Evolutionary conservation across 2,797 vertebrate genomes (phyloP).

Genomic region (Schizothorax lantsangensis): DNA sequence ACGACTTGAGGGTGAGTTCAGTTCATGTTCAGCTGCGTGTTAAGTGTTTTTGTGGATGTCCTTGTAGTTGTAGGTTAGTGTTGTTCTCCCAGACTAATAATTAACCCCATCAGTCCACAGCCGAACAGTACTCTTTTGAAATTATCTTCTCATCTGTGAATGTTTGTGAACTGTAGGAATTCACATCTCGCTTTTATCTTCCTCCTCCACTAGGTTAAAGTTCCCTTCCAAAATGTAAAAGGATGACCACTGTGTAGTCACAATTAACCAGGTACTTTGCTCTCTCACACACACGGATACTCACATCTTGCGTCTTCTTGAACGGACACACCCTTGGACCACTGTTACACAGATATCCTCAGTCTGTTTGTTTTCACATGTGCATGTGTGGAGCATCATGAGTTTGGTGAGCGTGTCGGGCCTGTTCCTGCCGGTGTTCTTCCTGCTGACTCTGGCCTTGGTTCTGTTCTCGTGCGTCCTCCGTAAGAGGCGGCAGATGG

Average conservation of each 20-base stretch:
- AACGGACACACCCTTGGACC: neutral
- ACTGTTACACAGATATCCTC: neutral
- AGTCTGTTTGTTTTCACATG: constrained; percentile 26
- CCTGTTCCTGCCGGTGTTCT: constrained; percentile 21
- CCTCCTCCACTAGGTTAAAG: neutral
- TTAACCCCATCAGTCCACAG: constrained; percentile 40
- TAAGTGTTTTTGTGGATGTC: neutral
- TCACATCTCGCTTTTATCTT: neutral
- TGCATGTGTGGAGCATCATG: constrained; percentile 54
- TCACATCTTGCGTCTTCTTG: neutral
- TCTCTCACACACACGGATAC: neutral
- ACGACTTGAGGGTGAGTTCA: neutral
- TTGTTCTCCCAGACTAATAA: constrained; percentile 37
- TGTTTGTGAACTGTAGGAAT: neutral
- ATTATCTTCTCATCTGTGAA: constrained; percentile 15
- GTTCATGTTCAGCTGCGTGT: neutral
- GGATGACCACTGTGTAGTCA: constrained; percentile 9
- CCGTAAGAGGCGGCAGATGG: constrained; percentile 83
- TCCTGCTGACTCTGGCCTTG: constrained; percentile 72
- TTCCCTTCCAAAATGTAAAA: constrained; percentile 1
- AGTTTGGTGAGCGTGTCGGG: constrained; percentile 47
- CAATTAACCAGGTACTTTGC: neutral
- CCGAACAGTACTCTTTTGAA: constrained; percentile 18
- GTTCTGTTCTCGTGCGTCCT: constrained; percentile 80
- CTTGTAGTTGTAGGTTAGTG: neutral